phyloP scores from a whole-genome alignment of 2,888 invertebrate species.

The Anthoptus insignis region DNA sequence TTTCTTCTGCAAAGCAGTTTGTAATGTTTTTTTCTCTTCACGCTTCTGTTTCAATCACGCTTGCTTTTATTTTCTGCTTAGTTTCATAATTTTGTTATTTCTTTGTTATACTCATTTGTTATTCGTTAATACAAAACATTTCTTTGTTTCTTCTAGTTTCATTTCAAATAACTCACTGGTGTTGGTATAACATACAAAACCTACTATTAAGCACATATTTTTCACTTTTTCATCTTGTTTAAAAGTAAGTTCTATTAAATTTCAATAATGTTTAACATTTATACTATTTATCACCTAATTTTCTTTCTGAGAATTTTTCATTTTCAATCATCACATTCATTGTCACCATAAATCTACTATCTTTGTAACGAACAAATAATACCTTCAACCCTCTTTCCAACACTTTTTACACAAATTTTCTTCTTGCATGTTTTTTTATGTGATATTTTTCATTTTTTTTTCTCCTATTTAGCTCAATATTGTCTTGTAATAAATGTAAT shows the following conservation, averaged over 20 bases:
- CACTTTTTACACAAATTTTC: neutral
- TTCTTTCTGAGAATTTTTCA: too few relatives aligned
- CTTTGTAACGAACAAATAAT: too few relatives aligned
- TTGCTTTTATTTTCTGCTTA: conserved; percentile 30
- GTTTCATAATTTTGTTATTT: conserved; percentile 19
- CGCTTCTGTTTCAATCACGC: conserved; percentile 25
- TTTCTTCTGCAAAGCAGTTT: conserved; percentile 20
- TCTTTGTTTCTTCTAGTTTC: conserved; percentile 31
- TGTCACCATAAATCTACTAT: too few relatives aligned
- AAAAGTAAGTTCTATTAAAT: too few relatives aligned
- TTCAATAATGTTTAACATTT: neutral
- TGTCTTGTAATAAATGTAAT: too few relatives aligned
- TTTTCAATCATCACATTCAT: too few relatives aligned
- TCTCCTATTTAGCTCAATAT: too few relatives aligned
- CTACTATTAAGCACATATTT: neutral
- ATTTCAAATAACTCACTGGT: conserved; percentile 32
- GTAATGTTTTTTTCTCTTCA: conserved; percentile 19
- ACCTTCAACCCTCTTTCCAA: neutral
- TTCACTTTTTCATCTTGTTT: conserved; percentile 6
- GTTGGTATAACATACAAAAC: conserved; percentile 11
- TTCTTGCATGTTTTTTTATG: too few relatives aligned
- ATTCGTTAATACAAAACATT: conserved; percentile 29
- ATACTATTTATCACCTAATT: neutral
- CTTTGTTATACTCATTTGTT: conserved; percentile 28
- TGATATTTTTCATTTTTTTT: neutral